Percentiles rank a stretch among this genome's conserved stretches.
phyloP scores from a whole-genome alignment of 2,888 invertebrate species.

The Meteorus colon region DNA sequence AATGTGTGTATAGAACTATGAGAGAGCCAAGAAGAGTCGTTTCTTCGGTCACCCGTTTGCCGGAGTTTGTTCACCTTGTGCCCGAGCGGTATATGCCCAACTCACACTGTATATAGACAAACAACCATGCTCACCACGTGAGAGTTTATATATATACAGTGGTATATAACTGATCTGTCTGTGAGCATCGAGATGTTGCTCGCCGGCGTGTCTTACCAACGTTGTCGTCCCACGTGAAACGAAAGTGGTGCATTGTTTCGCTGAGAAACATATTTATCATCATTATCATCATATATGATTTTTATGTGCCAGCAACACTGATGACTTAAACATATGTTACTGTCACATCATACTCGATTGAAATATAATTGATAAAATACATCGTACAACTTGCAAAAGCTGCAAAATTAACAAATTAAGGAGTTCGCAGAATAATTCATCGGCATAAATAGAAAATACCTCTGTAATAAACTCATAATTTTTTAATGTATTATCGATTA shows the following conservation, averaged over 20 bases:
- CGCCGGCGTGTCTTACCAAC: not conserved
- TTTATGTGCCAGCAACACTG: not conserved
- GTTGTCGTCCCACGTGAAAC: conserved; percentile 12
- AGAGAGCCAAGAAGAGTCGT: conserved; percentile 22
- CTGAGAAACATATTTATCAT: conserved; percentile 2
- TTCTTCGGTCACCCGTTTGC: conserved; percentile 31
- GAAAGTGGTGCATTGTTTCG: conserved; percentile 1
- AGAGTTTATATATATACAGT: not conserved
- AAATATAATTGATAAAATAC: no score
- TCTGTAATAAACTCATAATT: no score
- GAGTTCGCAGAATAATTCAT: no score
- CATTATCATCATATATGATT: not conserved
- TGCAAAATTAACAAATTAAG: no score
- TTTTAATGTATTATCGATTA: no score
- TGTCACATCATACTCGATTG: no score
- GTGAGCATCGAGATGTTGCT: not conserved
- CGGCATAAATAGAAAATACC: no score
- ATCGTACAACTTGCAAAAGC: no score
- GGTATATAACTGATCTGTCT: not conserved
- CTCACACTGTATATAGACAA: conserved; percentile 14
- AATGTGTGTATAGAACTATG: conserved; percentile 12
- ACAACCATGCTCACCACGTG: conserved; percentile 19
- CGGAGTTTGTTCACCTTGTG: conserved; percentile 64
- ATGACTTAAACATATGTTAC: no score
- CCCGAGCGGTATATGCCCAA: conserved; percentile 22